Evolutionary conservation across 2,113 vertebrate species (phyloP).

Genomic region (Chelonoidis abingdonii): DNA sequence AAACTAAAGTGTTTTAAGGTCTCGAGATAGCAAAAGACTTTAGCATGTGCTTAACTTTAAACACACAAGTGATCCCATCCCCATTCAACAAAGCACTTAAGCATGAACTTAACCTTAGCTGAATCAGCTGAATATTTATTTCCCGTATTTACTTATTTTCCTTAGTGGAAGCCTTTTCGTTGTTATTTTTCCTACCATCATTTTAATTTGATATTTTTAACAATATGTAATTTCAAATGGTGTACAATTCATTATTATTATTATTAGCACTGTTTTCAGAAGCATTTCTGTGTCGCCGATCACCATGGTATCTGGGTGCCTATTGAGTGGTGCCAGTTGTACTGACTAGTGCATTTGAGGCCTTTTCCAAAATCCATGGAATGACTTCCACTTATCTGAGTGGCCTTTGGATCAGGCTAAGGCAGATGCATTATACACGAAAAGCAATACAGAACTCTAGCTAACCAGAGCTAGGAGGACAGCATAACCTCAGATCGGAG

Average conservation of each 20-base stretch:
- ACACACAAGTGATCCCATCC: slow-evolving; percentile 9
- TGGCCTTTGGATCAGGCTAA: neutral
- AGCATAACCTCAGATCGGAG: neutral
- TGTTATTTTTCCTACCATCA: neutral
- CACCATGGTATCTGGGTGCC: neutral
- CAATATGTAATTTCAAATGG: neutral
- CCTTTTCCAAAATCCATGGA: neutral
- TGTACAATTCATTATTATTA: fast-evolving
- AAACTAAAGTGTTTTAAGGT: neutral
- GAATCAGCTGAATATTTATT: neutral
- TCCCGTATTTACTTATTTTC: slow-evolving; percentile 51
- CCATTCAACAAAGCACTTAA: slow-evolving; percentile 40
- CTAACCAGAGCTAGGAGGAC: neutral
- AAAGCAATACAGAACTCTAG: neutral
- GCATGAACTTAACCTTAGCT: neutral
- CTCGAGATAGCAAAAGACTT: neutral
- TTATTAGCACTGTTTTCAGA: fast-evolving
- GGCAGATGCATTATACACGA: neutral
- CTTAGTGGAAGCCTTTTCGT: neutral
- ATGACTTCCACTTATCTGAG: neutral
- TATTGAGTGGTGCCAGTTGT: neutral
- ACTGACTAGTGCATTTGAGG: fast-evolving
- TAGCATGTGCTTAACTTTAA: neutral
- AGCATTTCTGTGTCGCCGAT: neutral
- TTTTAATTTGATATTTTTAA: neutral